These are phyloP conservation scores for Cheilosia impressa DNA, from an alignment of 2,888 invertebrate species.

Conservation along the genomic window DNA sequence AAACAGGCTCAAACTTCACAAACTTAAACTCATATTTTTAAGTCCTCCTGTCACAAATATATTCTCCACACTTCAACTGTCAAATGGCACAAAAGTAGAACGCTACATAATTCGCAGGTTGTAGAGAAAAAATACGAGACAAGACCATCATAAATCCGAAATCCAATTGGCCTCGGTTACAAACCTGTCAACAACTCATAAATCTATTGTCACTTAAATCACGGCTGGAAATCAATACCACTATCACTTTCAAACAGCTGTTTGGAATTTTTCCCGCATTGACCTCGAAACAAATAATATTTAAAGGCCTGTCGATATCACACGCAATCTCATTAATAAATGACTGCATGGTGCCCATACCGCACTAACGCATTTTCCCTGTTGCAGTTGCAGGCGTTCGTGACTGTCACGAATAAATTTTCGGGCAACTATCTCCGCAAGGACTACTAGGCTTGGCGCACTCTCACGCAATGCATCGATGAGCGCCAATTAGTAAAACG, in stretches of 20 bases:
- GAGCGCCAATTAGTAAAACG: slow-evolving; percentile 35
- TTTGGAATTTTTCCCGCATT: slow-evolving; percentile 17
- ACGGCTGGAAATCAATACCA: slow-evolving; percentile 4
- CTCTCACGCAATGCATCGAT: slow-evolving; percentile 12
- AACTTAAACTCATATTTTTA: no score
- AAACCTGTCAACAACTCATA: slow-evolving; percentile 28
- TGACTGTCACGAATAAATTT: slow-evolving; percentile 65
- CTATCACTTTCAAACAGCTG: slow-evolving; percentile 44
- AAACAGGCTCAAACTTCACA: no score
- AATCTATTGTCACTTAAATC: slow-evolving; percentile 24
- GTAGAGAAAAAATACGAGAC: not conserved
- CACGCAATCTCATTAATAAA: slow-evolving; percentile 45
- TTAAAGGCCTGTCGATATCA: slow-evolving; percentile 27
- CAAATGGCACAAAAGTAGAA: not conserved
- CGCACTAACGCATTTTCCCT: slow-evolving; percentile 24
- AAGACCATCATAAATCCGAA: not conserved
- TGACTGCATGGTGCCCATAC: slow-evolving; percentile 22
- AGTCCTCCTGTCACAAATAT: no score
- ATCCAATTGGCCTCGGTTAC: slow-evolving; percentile 8
- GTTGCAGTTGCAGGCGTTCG: slow-evolving; percentile 28
- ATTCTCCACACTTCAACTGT: not conserved
- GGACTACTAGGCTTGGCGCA: slow-evolving; percentile 11
- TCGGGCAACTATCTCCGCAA: slow-evolving; percentile 21
- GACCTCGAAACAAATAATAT: slow-evolving; percentile 55
- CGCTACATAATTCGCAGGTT: not conserved